Base-by-base conservation (phyloP, 2,888 invertebrate genomes). In the Nipponacmea schrenckii region DNA sequence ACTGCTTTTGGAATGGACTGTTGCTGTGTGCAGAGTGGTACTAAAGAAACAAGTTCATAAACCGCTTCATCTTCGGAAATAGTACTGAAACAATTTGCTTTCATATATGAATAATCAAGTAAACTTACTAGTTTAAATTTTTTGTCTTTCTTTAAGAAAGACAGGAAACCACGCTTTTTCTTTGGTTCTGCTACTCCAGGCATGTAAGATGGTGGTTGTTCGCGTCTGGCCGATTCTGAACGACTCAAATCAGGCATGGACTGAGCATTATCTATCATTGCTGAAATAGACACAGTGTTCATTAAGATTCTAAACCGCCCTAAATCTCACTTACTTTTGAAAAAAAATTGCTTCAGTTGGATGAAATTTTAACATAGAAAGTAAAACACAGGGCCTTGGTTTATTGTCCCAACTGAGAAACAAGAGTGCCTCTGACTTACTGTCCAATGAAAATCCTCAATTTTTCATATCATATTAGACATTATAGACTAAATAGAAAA, bases 151-250 rank as follows among this genome's bases (percentile, higher is more conserved):
- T 84, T 85, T 10, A 84, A 72, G 74, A 84, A 83, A 4, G 87
- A 87, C 50, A 89, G 83, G 72, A 89, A 84, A 17, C 88, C 85
- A 69, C 83, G 82, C 74, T 91, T 90, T 70, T 91, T 88, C 77
- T 91, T 92, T 78, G 92, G 91, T 81, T 91, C 91, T 74, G 91
- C 73, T 45, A 74, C 70, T 0, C 76, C 76, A 2, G 80, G 77
- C 77, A 78, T 80, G 72, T 79, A 77, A 26, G 67, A 62, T 65
- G 70, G 66, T 39, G 45, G 24, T 31, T 64, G 63, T 24, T 46
- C 62, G 62, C 56, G 46, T 17, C 67, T 26, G 44, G 44, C 56
- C 7, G 77, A 68, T 31, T 71, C 71, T 24, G 74, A 74, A 20
- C 70, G 74, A 1, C 80, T 79, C 14, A 85, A 74, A 44, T 85